Base-by-base conservation (phyloP, 2,797 vertebrate species). In the Hippocampus kuda region DNA sequence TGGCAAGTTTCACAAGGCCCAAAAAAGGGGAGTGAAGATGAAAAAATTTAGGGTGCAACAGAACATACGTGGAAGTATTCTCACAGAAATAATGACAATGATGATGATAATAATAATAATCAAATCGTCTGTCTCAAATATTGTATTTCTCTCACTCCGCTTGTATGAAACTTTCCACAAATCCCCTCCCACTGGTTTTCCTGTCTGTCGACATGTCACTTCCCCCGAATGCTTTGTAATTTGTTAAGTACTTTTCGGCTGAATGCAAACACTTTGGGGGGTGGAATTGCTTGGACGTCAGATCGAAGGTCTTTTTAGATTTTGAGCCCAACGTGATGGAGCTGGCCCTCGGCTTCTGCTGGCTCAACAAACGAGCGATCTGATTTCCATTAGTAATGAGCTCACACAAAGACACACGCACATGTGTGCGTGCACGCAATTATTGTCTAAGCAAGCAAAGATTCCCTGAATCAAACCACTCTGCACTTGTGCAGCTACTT, bases 311-410 rank as follows among this genome's bases (percentile, higher is more conserved):
- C 26, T 30, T 65, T 34, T 49, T 65, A 26, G 64, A 34, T 24
- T 57, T 56, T 57, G 30, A 56, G 30, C 5, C 9, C 24, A 24
- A 11, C 16, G 62, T 4, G 78, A 87, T 87, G 79, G 79, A 88
- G 88, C 81, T 79, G 15, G 79, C 73, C 70, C 83, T 85, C 69
- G 59, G 20, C 82, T 85, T 86, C 75, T 88, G 86, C 87, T 88
- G 81, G 73, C 83, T 90, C 87, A 83, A 86, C 87, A 85, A 79
- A 74, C 59, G 41, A 79, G 78, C 72, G 74, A 86, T 89, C 80
- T 75, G 78, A 83, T 87, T 88, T 87, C 77, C 78, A 85, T 88
- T 85, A 85, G 77, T 70, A 70, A 82, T 77, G 78, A 81, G 83
- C 76, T 68, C 70, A 68, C 2, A 67, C 63, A 65, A 74, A 68